Base-by-base conservation (phyloP, 2,797 vertebrate genomes). In the Sebastes umbrosus region DNA sequence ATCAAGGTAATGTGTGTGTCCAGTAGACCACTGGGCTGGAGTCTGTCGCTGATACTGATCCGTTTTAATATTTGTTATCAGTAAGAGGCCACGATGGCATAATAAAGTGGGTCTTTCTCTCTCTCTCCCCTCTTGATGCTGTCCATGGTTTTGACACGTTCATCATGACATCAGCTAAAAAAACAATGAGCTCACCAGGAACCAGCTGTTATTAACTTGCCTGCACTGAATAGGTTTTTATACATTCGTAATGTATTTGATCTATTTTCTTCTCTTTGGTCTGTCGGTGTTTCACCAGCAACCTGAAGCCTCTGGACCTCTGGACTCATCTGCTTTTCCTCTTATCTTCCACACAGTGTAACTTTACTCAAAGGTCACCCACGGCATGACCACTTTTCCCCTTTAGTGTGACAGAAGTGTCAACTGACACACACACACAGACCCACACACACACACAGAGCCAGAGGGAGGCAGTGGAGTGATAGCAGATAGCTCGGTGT, bases 361-460 rank as follows among this genome's bases (percentile, higher is more conserved):
- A 79, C 69, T 82, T 87, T 82, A 88, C 88, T 84, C 46, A 88
- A 83, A 83, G 75, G 77, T 84, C 86, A 71, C 10, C 4, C 4
- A 22, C 8, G 11, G 59, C 78, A 31, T 74, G 69, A 80, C 60
- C 70, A 84, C 86, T 86, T 83, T 86, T 82, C 82, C 77, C 73
- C 77, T 73, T 66, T 9, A 55, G 63, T 27, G 58, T 73, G 60
- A 79, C 72, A 69, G 31, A 54, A 55, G 73, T 79, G 80, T 79
- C 73, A 2, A 73, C 67, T 36, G 64, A 69, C 73, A 52, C 57
- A 39, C 60, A 67, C 58, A 69, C 52, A 69, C 52, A 69, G 58
- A 18, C 16, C 52, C 70, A 31, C 52, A 63, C 69, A 71, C 63
- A 24, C 8, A 32, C 2, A 20, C 25, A 27, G 1, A 22, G 12